Conservation (phyloP, 2,888 invertebrate species). For the Oscheius sp. region DNA sequence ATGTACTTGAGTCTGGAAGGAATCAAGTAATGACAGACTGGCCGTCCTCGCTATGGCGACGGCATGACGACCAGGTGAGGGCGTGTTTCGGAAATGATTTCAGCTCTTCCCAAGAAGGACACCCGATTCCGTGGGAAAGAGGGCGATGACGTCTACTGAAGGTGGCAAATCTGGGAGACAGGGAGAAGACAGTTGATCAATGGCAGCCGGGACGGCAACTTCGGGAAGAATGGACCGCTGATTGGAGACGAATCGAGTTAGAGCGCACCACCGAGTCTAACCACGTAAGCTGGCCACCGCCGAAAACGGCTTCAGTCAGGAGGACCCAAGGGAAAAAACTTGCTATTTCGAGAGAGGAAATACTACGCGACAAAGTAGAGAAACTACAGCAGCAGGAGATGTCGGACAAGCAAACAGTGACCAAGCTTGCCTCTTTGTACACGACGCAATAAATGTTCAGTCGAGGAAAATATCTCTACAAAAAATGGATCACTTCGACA, state of each 20-base stretch:
- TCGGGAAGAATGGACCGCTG: slow-evolving; percentile 37
- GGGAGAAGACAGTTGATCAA: slow-evolving; percentile 29
- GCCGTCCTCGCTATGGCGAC: slow-evolving; percentile 25
- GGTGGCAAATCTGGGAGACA: not conserved
- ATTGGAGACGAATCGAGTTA: slow-evolving; percentile 41
- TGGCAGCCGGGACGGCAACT: slow-evolving; percentile 10
- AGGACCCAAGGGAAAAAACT: slow-evolving; percentile 5
- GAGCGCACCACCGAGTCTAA: slow-evolving; percentile 36
- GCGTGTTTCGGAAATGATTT: slow-evolving; percentile 18
- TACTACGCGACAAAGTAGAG: not conserved
- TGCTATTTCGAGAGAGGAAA: not conserved
- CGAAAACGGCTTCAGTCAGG: slow-evolving; percentile 20
- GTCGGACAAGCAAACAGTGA: slow-evolving; percentile 11
- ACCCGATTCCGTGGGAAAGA: slow-evolving; percentile 23
- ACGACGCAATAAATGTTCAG: not conserved
- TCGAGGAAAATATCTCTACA: not conserved
- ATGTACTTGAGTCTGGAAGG: not conserved
- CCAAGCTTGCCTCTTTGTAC: not conserved
- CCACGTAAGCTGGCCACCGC: slow-evolving; percentile 25
- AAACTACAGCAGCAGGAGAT: slow-evolving; percentile 12
- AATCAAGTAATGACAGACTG: slow-evolving; percentile 11
- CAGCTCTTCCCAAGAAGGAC: slow-evolving; percentile 7
- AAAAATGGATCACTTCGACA: not conserved
- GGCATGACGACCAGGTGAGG: slow-evolving; percentile 16
- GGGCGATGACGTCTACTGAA: not conserved